These are phyloP conservation scores for Fukomys damarensis DNA, from an alignment of 2,113 vertebrate species.

Conservation along the genomic window DNA sequence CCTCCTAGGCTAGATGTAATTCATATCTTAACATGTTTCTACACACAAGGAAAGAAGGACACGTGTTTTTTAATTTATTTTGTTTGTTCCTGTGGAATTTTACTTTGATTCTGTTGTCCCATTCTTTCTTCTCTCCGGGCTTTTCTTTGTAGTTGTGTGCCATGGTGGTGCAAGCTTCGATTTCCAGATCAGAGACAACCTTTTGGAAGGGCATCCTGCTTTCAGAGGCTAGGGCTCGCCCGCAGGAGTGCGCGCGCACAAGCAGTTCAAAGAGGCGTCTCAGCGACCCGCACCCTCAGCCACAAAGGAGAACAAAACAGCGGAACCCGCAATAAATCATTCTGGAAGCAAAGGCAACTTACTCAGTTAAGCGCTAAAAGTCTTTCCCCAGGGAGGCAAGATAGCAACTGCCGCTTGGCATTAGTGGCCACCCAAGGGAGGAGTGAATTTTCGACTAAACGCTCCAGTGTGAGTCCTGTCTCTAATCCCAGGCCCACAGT, in stretches of 20 bases:
- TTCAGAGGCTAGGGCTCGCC: not conserved
- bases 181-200: not conserved
- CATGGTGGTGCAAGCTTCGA: constrained; percentile 50
- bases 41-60: not conserved
- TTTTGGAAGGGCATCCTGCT: not conserved
- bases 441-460: not conserved
- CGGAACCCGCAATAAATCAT: not conserved
- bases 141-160: constrained; percentile 43
- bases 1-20: not conserved
- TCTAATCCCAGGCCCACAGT: not conserved
- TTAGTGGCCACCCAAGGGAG: not conserved
- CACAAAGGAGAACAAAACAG: constrained; percentile 23
- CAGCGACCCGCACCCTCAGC: not conserved
- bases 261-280: not conserved
- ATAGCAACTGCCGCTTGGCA: not conserved
- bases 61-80: not conserved
- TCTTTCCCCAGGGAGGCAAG: not conserved
- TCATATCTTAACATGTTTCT: not conserved
- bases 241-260: not conserved
- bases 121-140: not conserved
- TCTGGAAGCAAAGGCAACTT: not conserved
- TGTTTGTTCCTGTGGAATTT: not conserved
- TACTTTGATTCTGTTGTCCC: constrained; percentile 4
- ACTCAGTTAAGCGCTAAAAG: not conserved
- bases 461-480: not conserved